Base-by-base conservation (phyloP, 2,113 vertebrate genomes). In the Vidua macroura region DNA sequence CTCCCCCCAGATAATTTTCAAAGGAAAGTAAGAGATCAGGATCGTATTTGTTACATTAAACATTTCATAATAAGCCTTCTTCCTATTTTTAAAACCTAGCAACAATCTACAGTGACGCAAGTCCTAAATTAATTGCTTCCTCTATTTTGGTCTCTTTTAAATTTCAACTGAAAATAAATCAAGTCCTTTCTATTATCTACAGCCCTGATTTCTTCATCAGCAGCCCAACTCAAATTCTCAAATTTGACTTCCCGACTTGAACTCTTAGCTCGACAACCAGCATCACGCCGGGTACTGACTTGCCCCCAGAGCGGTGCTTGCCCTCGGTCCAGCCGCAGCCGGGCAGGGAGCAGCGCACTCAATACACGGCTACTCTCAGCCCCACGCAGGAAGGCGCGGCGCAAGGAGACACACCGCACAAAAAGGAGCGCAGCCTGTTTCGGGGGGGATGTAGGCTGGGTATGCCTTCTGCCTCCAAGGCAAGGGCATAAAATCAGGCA, bases 301-400 rank as follows among this genome's bases (percentile, higher is more conserved):
- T 48, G 68, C 70, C 64, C 92, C 90, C 87, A 73, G 94, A 63
- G 88, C 88, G 12, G 18, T 2, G 3, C 20, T 2, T 20, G 93
- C 89, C 53, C 24, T 31, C 6, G 60, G 31, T 24, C 0, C 62
- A 44, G 62, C 72, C 67, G 25, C 73, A 15, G 83, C 83, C 73
- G 27, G 68, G 53, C 86, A 84, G 94, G 88, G 72, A 28, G 82
- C 48, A 43, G 53, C 69, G 66, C 70, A 8, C 82, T 90, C 90
- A 92, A 93, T 53, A 51, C 91, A 11, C 70, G 83, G 95, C 55
- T 95, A 91, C 96, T 96, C 95, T 94, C 58, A 97, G 96, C 92
- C 68, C 79, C 89, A 8, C 31, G 62, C 83, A 81, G 87, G 80
- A 66, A 75, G 49, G 86, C 46, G 85, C 83, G 58, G 90, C 88